Percentiles rank a stretch among this genome's conserved stretches.
Evolutionary conservation across 2,797 vertebrate genomes (phyloP).

Genomic region (Sebastiscus albofasciatus): DNA sequence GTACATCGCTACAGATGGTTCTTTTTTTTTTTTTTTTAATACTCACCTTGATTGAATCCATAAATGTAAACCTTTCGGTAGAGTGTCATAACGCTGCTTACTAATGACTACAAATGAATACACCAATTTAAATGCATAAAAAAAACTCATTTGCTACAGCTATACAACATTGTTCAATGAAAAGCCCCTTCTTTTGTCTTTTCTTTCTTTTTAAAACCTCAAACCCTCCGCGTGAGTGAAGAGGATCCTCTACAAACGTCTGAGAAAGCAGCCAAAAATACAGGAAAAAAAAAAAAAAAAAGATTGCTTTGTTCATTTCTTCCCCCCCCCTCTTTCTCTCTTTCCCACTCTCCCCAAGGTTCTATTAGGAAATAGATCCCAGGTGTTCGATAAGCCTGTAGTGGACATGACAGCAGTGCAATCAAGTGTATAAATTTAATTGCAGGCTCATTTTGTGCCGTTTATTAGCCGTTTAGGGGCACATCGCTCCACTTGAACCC

Average conservation of each 20-base stretch:
- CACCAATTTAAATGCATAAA: constrained; percentile 50
- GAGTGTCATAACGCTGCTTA: constrained; percentile 44
- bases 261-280: constrained; percentile 67
- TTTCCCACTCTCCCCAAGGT: constrained; percentile 77
- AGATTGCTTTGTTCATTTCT: constrained; percentile 76
- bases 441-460: constrained; percentile 88
- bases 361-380: constrained; percentile 88
- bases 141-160: constrained; percentile 35
- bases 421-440: constrained; percentile 91
- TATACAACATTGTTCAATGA: constrained; percentile 24
- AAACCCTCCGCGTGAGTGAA: constrained; percentile 39
- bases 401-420: constrained; percentile 90
- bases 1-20: constrained; percentile 12
- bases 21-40: neutral
- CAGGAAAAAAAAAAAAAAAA: constrained; percentile 33
- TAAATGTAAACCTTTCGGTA: constrained; percentile 27
- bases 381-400: constrained; percentile 89
- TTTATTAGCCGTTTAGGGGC: constrained; percentile 89
- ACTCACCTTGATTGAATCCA: constrained; percentile 39
- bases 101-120: constrained; percentile 50
- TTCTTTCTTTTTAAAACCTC: constrained; percentile 38
- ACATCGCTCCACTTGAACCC: constrained; percentile 87
- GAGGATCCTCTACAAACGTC: constrained; percentile 64
- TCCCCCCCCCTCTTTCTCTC: constrained; percentile 47
- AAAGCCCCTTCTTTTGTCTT: constrained; percentile 40